Percentiles rank a stretch among this genome's conserved stretches.
Evolutionary conservation across 2,797 vertebrate species (phyloP).

Genomic region (Avahi laniger): DNA sequence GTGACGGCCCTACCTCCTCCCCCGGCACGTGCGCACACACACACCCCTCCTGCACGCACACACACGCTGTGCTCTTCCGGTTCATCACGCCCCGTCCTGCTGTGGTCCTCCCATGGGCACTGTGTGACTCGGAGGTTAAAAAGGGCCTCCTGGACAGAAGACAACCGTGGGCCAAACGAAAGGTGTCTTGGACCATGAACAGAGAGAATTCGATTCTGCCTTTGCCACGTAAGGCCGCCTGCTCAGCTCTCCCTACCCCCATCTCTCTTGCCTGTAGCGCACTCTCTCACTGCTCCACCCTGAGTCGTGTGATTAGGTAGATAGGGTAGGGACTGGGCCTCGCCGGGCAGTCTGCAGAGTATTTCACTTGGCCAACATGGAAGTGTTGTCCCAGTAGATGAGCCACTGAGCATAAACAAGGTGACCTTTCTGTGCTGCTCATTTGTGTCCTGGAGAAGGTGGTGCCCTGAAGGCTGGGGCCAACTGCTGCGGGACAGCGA

Average conservation of each 20-base stretch:
- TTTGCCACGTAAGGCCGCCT: neutral
- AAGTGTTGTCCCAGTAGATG: neutral
- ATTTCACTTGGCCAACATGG: neutral
- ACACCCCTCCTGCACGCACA: too few relatives aligned
- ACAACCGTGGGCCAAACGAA: neutral
- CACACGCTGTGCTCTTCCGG: neutral
- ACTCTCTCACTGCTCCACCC: neutral
- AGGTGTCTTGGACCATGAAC: neutral
- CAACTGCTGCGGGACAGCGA: neutral
- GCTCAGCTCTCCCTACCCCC: neutral
- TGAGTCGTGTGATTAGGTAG: neutral
- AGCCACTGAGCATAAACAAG: neutral
- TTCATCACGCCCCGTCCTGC: neutral
- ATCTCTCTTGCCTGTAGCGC: rapidly evolving
- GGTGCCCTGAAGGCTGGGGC: neutral
- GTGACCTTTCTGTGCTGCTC: neutral
- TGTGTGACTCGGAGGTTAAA: neutral
- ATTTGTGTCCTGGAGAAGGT: neutral
- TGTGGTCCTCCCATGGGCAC: neutral
- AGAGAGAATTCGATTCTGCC: neutral
- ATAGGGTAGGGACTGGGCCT: neutral
- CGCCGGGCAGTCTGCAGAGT: neutral
- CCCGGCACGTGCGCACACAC: too few relatives aligned
- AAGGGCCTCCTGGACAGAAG: neutral
- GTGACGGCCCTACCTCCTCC: neutral